Base-by-base conservation (phyloP, 2,888 invertebrate genomes). In the Eucera pruinosa region DNA sequence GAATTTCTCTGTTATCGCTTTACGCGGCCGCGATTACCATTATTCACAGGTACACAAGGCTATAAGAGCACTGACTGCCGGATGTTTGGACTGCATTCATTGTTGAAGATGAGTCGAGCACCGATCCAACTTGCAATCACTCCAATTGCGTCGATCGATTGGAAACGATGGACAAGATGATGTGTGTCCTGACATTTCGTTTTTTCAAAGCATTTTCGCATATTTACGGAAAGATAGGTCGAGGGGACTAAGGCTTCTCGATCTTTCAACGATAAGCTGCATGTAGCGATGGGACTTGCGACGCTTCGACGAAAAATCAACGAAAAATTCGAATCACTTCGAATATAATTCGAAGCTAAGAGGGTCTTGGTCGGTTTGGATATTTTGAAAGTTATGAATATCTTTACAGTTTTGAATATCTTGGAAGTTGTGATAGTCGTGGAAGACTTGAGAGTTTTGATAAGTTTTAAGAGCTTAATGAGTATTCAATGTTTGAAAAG, bases 121-220 rank as follows among this genome's bases (percentile, higher is more conserved):
- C 20, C 23, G 30, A 25, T 23, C 39, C 41, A 57, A 70, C 55
- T 47, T 48, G 78, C 62, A 67, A 78, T 71, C 71, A 48, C 71
- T 57, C 23, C 58, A 62, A 78, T 78, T 67, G 66, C 62, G 27
- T 3, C 25, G 66, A 61, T 69, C 70, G 76, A 33, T 50, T 50
- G 18, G 15, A 20, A 50, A 27, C 62, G 62, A 73, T 54, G 60
- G 54, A 13, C 18, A 15, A 13, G 43, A 43, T 30, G 25, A 48
- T 15, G 20, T 47, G 18, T 33, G 62, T 23, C n/a, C 68, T 18
- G 47, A 36, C 41, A 13, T 47, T 30, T 45, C 41, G 47, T 43
- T 54, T 72, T 60, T 60, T 70, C 33, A n/a, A 71, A 18, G 25
- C 25, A 23, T 18, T 6, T 6, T 1, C 18, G 3, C n/a, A 11